Conservation (phyloP, 1,140 invertebrate genomes). For the Odontomachus brunneus region DNA sequence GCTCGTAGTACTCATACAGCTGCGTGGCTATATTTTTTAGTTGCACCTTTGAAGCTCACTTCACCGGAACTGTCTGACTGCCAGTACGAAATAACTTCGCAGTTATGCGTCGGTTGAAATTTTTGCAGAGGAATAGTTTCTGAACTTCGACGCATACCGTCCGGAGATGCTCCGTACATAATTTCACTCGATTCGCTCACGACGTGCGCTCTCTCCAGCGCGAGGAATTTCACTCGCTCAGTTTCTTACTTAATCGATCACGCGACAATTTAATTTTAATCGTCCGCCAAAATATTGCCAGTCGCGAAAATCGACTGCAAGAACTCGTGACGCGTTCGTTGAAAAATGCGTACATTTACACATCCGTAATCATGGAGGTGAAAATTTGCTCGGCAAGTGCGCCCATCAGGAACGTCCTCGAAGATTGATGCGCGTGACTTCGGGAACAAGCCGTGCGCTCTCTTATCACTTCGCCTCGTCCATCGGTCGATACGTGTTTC, state of each 20-base stretch:
- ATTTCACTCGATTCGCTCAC: not conserved
- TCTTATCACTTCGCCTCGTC: conserved; percentile 9
- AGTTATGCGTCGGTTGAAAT: conserved; percentile 14
- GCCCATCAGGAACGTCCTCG: not conserved
- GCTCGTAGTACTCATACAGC: not conserved
- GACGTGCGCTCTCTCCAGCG: not conserved
- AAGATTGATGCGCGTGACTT: not conserved
- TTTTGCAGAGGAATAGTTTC: conserved; percentile 7
- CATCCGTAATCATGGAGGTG: not conserved
- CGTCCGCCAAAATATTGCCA: not conserved
- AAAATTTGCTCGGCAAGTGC: not conserved
- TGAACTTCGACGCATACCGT: not conserved
- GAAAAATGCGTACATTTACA: not conserved
- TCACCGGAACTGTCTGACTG: not conserved
- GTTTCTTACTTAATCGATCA: not conserved
- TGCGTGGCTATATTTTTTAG: not conserved
- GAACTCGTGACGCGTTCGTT: not conserved
- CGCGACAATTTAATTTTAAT: not conserved
- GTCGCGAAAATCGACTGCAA: not conserved
- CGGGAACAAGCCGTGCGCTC: not conserved
- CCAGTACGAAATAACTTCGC: conserved; percentile 12
- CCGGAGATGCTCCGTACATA: conserved; percentile 15
- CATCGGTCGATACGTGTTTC: conserved; percentile 32
- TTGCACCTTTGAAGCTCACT: not conserved
- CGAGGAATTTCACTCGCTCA: not conserved